Percentiles rank a stretch among this genome's conserved stretches.
Conservation (phyloP, 2,113 vertebrate genomes). For the Glareola pratincola region DNA sequence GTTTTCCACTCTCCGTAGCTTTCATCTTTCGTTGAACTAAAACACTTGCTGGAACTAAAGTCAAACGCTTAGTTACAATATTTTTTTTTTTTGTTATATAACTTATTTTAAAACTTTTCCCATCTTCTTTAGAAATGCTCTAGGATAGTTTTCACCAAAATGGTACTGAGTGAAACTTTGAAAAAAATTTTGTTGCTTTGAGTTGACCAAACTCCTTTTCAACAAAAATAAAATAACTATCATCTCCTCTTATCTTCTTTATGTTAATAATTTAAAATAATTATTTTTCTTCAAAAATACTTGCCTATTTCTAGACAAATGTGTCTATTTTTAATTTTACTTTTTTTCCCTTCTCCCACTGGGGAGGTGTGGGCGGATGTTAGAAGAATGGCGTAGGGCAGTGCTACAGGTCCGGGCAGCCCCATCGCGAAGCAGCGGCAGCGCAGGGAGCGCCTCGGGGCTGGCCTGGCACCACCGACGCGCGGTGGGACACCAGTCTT, state of each 20-base stretch:
- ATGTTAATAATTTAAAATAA: background rate
- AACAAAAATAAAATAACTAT: background rate
- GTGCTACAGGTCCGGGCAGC: background rate
- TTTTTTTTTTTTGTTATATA: background rate
- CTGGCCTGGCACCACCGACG: background rate
- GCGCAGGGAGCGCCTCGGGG: accelerated
- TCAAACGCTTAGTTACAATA: background rate
- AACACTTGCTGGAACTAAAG: background rate
- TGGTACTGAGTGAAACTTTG: background rate
- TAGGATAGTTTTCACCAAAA: background rate
- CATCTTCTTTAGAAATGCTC: background rate
- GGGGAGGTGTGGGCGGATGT: background rate
- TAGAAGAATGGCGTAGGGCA: background rate
- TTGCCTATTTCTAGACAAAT: background rate
- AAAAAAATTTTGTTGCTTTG: background rate
- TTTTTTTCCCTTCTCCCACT: background rate
- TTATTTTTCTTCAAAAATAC: background rate
- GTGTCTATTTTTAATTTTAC: too few relatives aligned
- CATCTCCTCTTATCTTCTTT: background rate
- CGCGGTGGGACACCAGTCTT: background rate
- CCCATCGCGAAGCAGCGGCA: too few relatives aligned
- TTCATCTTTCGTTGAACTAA: background rate
- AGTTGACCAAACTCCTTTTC: background rate
- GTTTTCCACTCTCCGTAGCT: background rate
- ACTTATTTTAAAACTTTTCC: background rate